phyloP scores from a whole-genome alignment of 2,888 invertebrate genomes.

The Nebria brevicollis region DNA sequence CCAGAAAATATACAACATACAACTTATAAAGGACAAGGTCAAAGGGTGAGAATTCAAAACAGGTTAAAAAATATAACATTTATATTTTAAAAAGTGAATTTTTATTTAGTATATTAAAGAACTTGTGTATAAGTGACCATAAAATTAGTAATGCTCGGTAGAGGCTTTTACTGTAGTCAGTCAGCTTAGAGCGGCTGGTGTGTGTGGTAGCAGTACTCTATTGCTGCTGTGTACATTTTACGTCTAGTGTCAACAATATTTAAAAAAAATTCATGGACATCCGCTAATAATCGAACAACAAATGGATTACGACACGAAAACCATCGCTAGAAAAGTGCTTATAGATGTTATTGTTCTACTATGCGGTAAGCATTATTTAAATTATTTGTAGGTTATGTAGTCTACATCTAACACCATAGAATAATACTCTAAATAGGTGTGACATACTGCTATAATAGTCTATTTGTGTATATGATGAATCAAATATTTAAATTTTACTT shows the following conservation, averaged over 20 bases:
- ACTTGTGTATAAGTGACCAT: too few species aligned
- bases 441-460: too few species aligned
- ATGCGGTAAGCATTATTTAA: slow-evolving; percentile 67
- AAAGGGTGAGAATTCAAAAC: too few species aligned
- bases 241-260: neutral
- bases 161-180: neutral
- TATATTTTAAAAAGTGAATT: too few species aligned
- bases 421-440: too few species aligned
- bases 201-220: slow-evolving; percentile 12
- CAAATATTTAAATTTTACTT: too few species aligned
- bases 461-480: too few species aligned
- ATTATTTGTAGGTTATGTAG: slow-evolving; percentile 23
- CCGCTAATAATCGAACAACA: slow-evolving; percentile 49
- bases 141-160: too few species aligned
- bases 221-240: neutral
- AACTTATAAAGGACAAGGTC: too few species aligned
- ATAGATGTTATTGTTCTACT: slow-evolving; percentile 72
- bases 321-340: slow-evolving; percentile 70
- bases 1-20: too few species aligned
- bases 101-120: too few species aligned
- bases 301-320: slow-evolving; percentile 69
- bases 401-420: neutral
- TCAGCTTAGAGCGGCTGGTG: neutral
- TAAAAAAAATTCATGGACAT: slow-evolving; percentile 5
- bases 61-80: too few species aligned